Percentiles rank a stretch among this genome's conserved stretches.
phyloP scores from a whole-genome alignment of 2,888 invertebrate genomes.

The Eucera pruinosa region DNA sequence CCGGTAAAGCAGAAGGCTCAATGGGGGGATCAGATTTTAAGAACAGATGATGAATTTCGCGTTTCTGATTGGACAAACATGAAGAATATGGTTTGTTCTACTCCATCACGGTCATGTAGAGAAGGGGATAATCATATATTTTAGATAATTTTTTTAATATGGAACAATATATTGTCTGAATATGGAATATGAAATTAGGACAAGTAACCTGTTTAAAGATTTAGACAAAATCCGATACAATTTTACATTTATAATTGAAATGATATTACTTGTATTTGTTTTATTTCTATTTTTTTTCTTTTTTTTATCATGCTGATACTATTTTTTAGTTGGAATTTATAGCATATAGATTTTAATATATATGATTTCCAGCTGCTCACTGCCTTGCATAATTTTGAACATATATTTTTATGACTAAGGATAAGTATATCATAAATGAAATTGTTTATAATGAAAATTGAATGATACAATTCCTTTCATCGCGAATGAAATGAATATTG shows the following conservation, averaged over 20 bases:
- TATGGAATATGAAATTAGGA: background rate
- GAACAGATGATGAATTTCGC: slow-evolving; percentile 71
- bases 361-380: slow-evolving; percentile 12
- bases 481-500: too few relatives aligned
- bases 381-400: slow-evolving; percentile 1
- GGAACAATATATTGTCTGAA: background rate
- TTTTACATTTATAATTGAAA: background rate
- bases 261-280: background rate
- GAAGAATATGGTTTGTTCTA: slow-evolving; percentile 78
- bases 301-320: background rate
- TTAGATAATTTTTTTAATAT: slow-evolving; percentile 19
- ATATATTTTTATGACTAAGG: too few relatives aligned
- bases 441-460: background rate
- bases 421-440: too few relatives aligned
- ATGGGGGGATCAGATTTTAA: slow-evolving; percentile 72
- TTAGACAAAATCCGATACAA: background rate
- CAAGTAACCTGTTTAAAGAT: background rate
- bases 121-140: slow-evolving; percentile 50
- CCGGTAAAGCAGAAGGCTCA: slow-evolving; percentile 66
- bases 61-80: slow-evolving; percentile 78
- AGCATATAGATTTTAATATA: slow-evolving; percentile 33
- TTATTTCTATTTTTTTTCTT: too few relatives aligned
- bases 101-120: slow-evolving; percentile 77
- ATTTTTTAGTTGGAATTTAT: slow-evolving; percentile 50
- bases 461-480: too few relatives aligned